Evolutionary conservation across 2,113 vertebrate genomes (phyloP), one percentile per base, ranked within the genome.

Genomic region (Podarcis muralis): DNA sequence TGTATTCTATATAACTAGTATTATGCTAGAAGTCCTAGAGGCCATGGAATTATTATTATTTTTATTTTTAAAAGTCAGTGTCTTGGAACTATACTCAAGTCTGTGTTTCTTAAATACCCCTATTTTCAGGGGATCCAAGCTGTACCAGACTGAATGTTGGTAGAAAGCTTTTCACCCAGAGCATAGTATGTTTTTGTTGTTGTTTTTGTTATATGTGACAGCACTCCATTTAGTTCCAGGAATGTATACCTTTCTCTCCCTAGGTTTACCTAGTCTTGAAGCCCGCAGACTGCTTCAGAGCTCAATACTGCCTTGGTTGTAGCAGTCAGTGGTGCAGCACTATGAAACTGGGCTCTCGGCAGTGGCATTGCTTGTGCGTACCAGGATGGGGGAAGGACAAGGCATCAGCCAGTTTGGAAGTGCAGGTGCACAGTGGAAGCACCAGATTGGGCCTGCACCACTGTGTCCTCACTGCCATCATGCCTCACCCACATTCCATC

Each of bases 51-150:
- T 18, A 9, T 83, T 81, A 83, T 77, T 18, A 80, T 27, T 35
- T 2, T 48, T 12, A 48, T 48, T 48, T 12, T 30, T 35, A 72
- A 74, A 93, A 83, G 90, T 91, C 87, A 89, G 85, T 88, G 83
- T 89, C 84, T 93, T 90, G 91, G 16, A 89, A 86, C 59, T 25
- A 0, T 91, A 91, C 82, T 87, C 90, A 90, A 79, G 75, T 89
- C 92, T 95, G 92, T 93, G 86, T 95, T 95, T 94, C 91, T 80
- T 90, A 87, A 86, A 91, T 93, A 53, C 93, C 94, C 91, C 93
- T 95, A 91, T 96, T 96, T 96, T 96, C 92, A 94, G 87, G 95
- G 90, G 92, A 92, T 93, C 92, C 32, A 72, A 92, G 92, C 76
- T 93, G 18, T 79, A 91, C 40, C 83, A 25, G 40, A 22, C 91